phyloP scores from a whole-genome alignment of 1,140 invertebrate species.

The Drosophila chauvacae region DNA sequence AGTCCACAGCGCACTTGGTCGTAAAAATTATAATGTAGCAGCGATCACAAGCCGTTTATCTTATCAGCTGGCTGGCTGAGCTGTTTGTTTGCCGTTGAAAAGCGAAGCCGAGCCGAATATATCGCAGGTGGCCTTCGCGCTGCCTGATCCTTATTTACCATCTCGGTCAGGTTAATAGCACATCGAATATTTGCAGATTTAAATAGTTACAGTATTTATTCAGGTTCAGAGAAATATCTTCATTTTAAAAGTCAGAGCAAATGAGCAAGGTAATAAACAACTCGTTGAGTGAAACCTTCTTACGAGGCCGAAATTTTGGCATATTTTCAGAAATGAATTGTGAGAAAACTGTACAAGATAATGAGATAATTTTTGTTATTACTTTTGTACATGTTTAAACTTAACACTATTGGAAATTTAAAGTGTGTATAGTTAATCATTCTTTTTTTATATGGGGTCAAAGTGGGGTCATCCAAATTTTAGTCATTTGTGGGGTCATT shows the following conservation, averaged over 20 bases:
- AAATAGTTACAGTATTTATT: neutral
- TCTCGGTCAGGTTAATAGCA: slow-evolving; percentile 1
- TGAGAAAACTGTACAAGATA: no score
- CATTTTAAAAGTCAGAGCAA: neutral
- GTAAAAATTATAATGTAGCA: slow-evolving; percentile 24
- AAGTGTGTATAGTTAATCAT: no score
- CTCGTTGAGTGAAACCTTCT: no score
- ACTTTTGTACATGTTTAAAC: no score
- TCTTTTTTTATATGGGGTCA: no score
- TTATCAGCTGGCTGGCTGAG: slow-evolving; percentile 51
- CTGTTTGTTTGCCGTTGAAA: slow-evolving; percentile 55
- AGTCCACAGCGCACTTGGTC: slow-evolving; percentile 22
- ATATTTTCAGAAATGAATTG: no score
- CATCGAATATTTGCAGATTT: neutral
- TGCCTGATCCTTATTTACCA: slow-evolving; percentile 15
- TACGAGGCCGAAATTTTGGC: no score
- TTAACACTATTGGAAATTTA: no score
- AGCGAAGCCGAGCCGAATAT: slow-evolving; percentile 8
- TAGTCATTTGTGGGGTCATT: no score
- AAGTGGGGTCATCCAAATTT: no score
- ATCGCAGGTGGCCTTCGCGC: neutral
- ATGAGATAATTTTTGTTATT: no score
- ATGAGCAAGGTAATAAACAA: neutral
- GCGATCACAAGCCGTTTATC: slow-evolving; percentile 54
- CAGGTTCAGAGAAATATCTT: no score